Conservation (phyloP, 1,140 invertebrate species). For the Zaprionus capensis region DNA sequence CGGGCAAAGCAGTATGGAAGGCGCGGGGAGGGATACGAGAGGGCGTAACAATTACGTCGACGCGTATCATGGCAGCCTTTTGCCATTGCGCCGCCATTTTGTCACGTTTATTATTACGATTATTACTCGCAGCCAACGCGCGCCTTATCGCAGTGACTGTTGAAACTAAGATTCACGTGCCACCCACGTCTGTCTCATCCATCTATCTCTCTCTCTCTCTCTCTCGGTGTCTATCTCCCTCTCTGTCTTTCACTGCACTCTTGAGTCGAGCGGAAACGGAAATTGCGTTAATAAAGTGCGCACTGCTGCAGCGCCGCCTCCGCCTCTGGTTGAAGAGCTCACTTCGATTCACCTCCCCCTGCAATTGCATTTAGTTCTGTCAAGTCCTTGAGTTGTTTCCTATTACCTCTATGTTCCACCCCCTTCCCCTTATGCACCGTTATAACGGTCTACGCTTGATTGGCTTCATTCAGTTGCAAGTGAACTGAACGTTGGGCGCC, state of each 20-base stretch:
- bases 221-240: not conserved
- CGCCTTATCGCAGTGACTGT: constrained; percentile 35
- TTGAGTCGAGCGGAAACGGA: constrained; percentile 49
- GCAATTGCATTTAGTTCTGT: constrained; percentile 30
- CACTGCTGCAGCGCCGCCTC: constrained; percentile 13
- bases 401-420: not conserved
- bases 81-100: constrained; percentile 53
- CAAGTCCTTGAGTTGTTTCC: not conserved
- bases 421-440: not conserved
- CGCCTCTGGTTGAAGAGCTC: constrained; percentile 30
- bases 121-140: constrained; percentile 49
- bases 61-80: constrained; percentile 20
- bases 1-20: constrained; percentile 3
- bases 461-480: constrained; percentile 19
- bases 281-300: constrained; percentile 65
- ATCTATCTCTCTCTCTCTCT: not conserved
- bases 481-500: not conserved
- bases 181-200: not conserved
- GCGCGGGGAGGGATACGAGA: not conserved
- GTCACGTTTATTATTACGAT: constrained; percentile 60
- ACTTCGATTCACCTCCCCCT: not conserved
- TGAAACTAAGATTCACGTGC: constrained; percentile 11
- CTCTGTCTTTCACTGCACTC: not conserved
- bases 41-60: constrained; percentile 47
- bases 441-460: constrained; percentile 21